These are phyloP conservation scores for Muschampia plurimacula DNA, from an alignment of 2,888 invertebrate genomes.

Conservation along the genomic window DNA sequence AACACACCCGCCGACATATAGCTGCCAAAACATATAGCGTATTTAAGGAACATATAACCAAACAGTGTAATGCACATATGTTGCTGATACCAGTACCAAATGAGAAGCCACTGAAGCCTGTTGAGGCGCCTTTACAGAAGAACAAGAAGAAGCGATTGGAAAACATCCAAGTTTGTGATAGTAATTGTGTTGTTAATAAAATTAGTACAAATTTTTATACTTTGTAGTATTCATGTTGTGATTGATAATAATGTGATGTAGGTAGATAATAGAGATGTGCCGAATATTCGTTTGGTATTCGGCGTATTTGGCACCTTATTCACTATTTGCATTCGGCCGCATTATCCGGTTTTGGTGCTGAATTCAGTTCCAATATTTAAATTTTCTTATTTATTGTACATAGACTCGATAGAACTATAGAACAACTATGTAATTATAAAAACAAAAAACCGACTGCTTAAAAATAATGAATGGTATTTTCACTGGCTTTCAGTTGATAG, in stretches of 20 bases:
- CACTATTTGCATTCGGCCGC: no score
- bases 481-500: no score
- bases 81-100: conserved; percentile 25
- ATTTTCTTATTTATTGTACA: no score
- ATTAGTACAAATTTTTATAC: conserved; percentile 37
- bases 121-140: not conserved
- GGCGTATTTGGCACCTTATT: no score
- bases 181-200: conserved; percentile 44
- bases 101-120: conserved; percentile 9
- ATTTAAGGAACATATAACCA: conserved; percentile 81
- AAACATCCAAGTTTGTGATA: conserved; percentile 56
- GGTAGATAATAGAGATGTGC: not conserved
- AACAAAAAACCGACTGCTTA: no score
- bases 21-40: conserved; percentile 80
- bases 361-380: no score
- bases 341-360: no score
- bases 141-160: conserved; percentile 57
- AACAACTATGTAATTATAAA: no score
- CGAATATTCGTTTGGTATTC: no score
- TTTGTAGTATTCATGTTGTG: not conserved
- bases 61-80: conserved; percentile 69
- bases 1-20: conserved; percentile 87
- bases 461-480: no score
- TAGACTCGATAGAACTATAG: no score
- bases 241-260: not conserved